These are phyloP conservation scores for Mesembrinibis cayennensis DNA, from an alignment of 2,113 vertebrate species.

Conservation along the genomic window DNA sequence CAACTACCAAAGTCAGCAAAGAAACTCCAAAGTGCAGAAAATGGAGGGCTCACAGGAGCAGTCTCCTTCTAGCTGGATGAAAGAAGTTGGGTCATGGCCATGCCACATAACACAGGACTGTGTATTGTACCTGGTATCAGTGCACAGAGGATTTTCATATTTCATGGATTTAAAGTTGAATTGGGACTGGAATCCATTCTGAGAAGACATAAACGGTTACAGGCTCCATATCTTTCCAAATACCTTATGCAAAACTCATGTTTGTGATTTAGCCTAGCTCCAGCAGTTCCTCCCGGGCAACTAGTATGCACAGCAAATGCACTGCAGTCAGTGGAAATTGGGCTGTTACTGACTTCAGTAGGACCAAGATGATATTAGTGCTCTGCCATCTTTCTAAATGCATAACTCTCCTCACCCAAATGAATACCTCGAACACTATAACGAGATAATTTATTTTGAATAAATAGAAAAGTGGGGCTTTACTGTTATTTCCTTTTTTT, in stretches of 20 bases:
- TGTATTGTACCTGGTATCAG: not conserved
- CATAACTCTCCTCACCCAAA: not conserved
- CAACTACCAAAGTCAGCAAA: not conserved
- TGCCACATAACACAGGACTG: not conserved
- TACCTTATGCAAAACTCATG: not conserved
- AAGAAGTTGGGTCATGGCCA: not conserved
- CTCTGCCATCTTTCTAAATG: not conserved
- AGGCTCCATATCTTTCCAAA: not conserved
- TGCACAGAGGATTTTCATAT: not conserved
- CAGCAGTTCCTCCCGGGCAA: not conserved
- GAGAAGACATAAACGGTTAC: not conserved
- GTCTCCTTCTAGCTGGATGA: not conserved
- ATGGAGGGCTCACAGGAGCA: not conserved
- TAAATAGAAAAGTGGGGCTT: not conserved
- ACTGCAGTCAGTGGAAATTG: not conserved
- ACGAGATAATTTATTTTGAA: not conserved
- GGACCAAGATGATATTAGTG: not conserved
- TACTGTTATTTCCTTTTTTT: not conserved
- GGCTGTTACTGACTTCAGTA: not conserved
- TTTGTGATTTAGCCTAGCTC: not conserved
- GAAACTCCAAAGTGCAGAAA: not conserved
- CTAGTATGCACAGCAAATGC: not conserved
- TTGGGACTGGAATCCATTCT: not conserved
- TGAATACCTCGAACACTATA: not conserved
- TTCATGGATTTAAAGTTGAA: not conserved